Conservation (phyloP, 2,888 invertebrate genomes). For the Lochmaea capreae region DNA sequence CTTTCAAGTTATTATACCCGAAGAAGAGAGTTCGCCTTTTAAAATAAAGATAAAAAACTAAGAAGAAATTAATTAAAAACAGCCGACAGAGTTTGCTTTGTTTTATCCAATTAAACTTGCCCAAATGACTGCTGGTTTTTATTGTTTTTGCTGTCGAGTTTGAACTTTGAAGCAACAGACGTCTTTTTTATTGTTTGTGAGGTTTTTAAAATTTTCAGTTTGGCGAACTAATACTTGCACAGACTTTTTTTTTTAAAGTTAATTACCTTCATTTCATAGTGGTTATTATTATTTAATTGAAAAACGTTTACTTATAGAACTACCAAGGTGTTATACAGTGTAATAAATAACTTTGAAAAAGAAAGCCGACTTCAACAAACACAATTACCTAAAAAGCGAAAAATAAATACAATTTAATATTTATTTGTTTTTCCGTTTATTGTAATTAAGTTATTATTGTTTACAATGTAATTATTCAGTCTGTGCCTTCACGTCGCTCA, state of each 20-base stretch:
- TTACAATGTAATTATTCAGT: too few species aligned
- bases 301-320: background rate
- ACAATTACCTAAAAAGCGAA: too few species aligned
- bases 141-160: slow-evolving; percentile 12
- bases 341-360: too few species aligned
- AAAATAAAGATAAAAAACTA: background rate
- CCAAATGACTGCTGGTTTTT: slow-evolving; percentile 24
- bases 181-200: background rate
- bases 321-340: too few species aligned
- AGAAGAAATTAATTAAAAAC: slow-evolving; percentile 28
- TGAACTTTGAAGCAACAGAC: background rate
- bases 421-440: too few species aligned
- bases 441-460: too few species aligned
- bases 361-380: too few species aligned
- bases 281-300: background rate
- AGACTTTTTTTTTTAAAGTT: background rate
- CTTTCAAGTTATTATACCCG: slow-evolving; percentile 23
- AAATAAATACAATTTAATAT: too few species aligned
- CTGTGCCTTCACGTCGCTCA: too few species aligned
- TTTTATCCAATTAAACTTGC: slow-evolving; percentile 24
- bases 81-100: slow-evolving; percentile 25
- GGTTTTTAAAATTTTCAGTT: background rate
- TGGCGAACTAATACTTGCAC: background rate
- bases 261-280: background rate
- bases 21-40: slow-evolving; percentile 6